Base-by-base conservation (phyloP, 2,888 invertebrate genomes). In the Ichneumoninae sp. region DNA sequence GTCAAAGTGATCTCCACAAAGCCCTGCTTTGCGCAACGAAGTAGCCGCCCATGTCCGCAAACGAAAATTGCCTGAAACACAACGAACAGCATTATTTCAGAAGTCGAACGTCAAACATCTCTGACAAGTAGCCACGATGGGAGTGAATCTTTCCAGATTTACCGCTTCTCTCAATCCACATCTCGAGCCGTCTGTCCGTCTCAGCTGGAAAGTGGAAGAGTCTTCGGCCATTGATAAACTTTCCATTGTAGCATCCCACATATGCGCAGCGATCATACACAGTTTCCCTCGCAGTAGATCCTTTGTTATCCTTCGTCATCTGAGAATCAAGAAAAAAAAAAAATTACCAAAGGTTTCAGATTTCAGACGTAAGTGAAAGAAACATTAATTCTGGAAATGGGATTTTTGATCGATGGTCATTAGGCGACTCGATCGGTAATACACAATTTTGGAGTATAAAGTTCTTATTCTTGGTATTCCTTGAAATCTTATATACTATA, bases 81-180 rank as follows among this genome's bases (percentile, higher is more conserved):
- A 70, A 36, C 1, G 44, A 13, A 16, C 44, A 16, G 13, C 44
- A 47, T 4, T 36, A 22, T 13, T 16, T 36, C 19, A 47, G 16
- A 16, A 16, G 16, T 16, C 4, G 4, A 47, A 13, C 1, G 4
- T 47, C 16, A 4, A 47, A 13, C 1, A 0, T 47, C 16, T 3
- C 44, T 4, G 5, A 16, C 4, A 4, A 33, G 19, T 3, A 47
- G 44, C 7, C n/a, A 7, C 8, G 19, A 54, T 19, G 19, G 40
- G 8, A 40, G 16, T 1, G 10, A 16, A 16, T 13, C 0, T 33
- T 1, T 63, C 30, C n/a, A 22, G 5, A 30, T 63, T 69, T 78
- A 84, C 84, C 84, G 54, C 84, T 81, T 75, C 84, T 81, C 44
- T 84, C 84, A 8, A 84, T 84, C 84, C 84, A 84, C 84, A 84